Evolutionary conservation across 2,797 vertebrate genomes (phyloP).

Genomic region (Neosilurus hyrtlii): DNA sequence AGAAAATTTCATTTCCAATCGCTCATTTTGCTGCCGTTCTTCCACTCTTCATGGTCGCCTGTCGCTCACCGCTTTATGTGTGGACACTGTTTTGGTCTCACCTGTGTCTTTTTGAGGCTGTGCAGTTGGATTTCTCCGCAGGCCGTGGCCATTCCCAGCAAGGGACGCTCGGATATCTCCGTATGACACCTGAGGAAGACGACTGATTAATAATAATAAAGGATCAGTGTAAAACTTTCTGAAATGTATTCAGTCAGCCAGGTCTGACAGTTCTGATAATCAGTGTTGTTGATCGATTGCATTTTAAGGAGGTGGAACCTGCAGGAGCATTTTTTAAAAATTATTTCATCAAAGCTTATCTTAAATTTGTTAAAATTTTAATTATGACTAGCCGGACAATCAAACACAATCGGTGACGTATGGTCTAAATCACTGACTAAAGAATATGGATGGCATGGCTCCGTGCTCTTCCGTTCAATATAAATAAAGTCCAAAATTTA

Average conservation of each 20-base stretch:
- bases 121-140: conserved; percentile 80
- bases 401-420: no score
- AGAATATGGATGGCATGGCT: no score
- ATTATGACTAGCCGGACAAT: neutral
- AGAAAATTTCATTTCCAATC: no score
- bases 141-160: conserved; percentile 83
- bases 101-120: conserved; percentile 74
- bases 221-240: neutral
- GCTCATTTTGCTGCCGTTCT: no score
- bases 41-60: no score
- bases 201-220: neutral
- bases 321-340: neutral
- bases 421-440: no score
- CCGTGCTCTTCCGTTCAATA: no score
- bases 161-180: conserved; percentile 71
- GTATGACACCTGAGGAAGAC: conserved; percentile 84
- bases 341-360: neutral
- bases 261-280: neutral
- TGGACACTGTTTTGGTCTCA: conserved; percentile 66
- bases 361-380: neutral
- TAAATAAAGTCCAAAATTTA: no score
- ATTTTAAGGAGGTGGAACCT: neutral
- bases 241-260: neutral
- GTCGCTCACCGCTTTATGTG: no score
- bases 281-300: neutral